A percentile compares a stretch with the other conserved stretches of the same genome.
Evolutionary conservation across 1,140 invertebrate genomes (phyloP).

Genomic region (Drosophila arizonae): DNA sequence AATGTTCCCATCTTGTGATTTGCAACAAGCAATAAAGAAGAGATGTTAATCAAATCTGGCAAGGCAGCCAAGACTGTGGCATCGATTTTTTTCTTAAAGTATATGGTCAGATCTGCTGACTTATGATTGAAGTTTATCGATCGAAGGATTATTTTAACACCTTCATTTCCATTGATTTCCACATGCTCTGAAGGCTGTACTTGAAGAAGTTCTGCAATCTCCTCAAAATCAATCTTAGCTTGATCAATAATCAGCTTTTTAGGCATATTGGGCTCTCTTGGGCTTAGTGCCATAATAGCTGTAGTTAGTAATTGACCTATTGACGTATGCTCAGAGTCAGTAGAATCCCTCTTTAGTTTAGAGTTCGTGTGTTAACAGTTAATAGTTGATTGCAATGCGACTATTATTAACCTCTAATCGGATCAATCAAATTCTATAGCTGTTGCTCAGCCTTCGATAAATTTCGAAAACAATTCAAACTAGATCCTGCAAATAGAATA

Average conservation of each 20-base stretch:
- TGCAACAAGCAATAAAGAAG: not conserved
- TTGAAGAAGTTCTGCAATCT: not conserved
- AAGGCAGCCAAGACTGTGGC: not conserved
- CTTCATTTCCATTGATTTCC: not conserved
- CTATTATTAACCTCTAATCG: slow-evolving; percentile 2
- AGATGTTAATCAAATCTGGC: not conserved
- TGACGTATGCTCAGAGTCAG: not conserved
- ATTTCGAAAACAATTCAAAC: not conserved
- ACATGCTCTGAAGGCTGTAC: not conserved
- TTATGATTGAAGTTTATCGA: not conserved
- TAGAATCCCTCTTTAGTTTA: not conserved
- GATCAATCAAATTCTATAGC: not conserved
- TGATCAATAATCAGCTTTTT: not conserved
- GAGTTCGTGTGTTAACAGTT: not conserved
- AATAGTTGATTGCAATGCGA: not conserved
- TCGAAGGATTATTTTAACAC: not conserved
- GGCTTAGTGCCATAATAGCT: not conserved
- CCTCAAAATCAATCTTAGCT: not conserved
- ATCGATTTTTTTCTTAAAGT: slow-evolving; percentile 5
- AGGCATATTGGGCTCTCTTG: not conserved
- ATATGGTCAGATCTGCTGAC: not conserved
- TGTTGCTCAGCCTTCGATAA: not conserved
- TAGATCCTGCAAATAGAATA: not conserved
- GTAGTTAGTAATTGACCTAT: not conserved
- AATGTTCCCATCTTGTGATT: not conserved